Evolutionary conservation across 2,888 invertebrate genomes (phyloP).

Genomic region (Penaeus monodon): DNA sequence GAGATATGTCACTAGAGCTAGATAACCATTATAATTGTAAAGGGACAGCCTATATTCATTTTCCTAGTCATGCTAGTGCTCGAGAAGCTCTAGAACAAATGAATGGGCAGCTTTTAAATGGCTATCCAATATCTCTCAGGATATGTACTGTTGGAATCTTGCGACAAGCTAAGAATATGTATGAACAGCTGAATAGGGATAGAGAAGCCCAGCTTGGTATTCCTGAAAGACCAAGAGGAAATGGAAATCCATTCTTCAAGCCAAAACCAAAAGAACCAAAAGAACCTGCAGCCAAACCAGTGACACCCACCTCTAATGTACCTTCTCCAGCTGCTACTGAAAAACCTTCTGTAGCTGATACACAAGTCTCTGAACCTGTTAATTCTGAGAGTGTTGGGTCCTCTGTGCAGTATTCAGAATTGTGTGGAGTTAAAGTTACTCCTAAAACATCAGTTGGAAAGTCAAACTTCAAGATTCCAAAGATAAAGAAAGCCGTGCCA

Average conservation of each 20-base stretch:
- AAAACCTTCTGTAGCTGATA: not conserved
- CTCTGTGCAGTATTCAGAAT: constrained; percentile 34
- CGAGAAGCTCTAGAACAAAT: constrained; percentile 55
- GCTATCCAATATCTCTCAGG: constrained; percentile 49
- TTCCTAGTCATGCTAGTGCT: constrained; percentile 61
- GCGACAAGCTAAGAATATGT: constrained; percentile 55
- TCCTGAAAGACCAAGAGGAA: constrained; percentile 57
- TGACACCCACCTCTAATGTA: constrained; percentile 11
- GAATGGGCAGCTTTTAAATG: constrained; percentile 57
- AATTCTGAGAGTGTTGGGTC: constrained; percentile 23
- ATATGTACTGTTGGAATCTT: constrained; percentile 60
- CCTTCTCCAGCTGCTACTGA: not conserved
- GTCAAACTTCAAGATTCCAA: constrained; percentile 57
- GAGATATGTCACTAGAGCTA: constrained; percentile 60
- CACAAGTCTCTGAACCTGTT: not conserved
- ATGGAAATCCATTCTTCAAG: constrained; percentile 62
- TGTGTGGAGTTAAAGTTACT: constrained; percentile 56
- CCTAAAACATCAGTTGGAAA: constrained; percentile 12
- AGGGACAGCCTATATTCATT: constrained; percentile 63
- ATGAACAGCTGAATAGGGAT: constrained; percentile 55
- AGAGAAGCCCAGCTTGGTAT: constrained; percentile 56
- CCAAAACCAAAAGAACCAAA: constrained; percentile 41
- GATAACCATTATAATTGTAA: constrained; percentile 57
- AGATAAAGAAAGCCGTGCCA: constrained; percentile 45
- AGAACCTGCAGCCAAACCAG: constrained; percentile 9